Evolutionary conservation across 2,797 vertebrate genomes (phyloP), one percentile per base, ranked within the genome.

Genomic region (Notamacropus eugenii): DNA sequence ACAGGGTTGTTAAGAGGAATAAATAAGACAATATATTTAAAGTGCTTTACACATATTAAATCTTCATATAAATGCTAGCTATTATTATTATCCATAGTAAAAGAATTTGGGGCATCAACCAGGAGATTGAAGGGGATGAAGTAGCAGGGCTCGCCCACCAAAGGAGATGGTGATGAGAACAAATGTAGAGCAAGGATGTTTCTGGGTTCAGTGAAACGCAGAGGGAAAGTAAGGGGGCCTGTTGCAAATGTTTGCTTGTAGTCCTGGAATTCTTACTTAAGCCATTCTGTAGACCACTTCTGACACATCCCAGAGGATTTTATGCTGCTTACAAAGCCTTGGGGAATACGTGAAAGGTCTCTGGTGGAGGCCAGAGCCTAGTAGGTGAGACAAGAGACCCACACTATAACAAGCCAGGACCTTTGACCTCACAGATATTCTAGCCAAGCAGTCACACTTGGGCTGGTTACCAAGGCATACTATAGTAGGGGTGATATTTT

Each of bases 371-470:
- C 40, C 57, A 6, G 4, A 0, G 8, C 52, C 62, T 24, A 55
- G 27, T 93, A 96, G 58, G 90, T 59, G 22, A 95, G 29, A 90
- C 34, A 54, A 24, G 13, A 50, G 50, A 16, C 56, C 92, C 16
- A 0, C 31, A 0, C 9, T 92, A 55, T 92, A 93, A 90, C 28
- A 9, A 22, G 55, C 54, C 19, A 87, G 54, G 34, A 82, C 93
- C 92, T 92, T 90, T 95, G 93, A 82, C 62, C 93, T 59, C 46
- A 13, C 55, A 58, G 34, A 93, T 58, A 54, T 91, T 90, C 92
- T 95, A 90, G 50, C n/a, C 31, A 91, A 92, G 91, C 55, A 67
- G 52, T 96, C 93, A 92, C 29, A 24, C 31, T 95, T 5, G 31
- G 90, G 62, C 40, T 67, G 2, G 10, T 57, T 94, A 13, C 58